phyloP scores from a whole-genome alignment of 2,797 vertebrate genomes.

The Notoglanidium macrostoma region DNA sequence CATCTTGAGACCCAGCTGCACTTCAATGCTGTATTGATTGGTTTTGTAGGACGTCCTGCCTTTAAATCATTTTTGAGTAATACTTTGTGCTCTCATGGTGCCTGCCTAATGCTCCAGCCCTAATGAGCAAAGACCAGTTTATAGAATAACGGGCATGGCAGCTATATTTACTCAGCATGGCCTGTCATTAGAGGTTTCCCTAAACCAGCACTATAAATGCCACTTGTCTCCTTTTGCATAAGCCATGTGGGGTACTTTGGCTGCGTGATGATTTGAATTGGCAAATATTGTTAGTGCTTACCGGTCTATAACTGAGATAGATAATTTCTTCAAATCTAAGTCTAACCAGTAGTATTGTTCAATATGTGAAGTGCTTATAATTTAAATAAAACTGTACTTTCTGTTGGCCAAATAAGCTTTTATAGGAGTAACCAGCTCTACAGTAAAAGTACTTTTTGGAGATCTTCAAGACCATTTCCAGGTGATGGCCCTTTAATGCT shows the following conservation, averaged over 20 bases:
- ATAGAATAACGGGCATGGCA: not conserved
- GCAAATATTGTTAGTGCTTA: not conserved
- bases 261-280: not conserved
- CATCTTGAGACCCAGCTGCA: slow-evolving; percentile 22
- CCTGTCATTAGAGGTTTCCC: slow-evolving; percentile 24
- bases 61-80: slow-evolving; percentile 37
- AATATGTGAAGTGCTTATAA: not conserved
- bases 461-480: not conserved
- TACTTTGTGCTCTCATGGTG: slow-evolving; percentile 32
- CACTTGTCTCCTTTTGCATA: slow-evolving; percentile 9
- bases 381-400: not conserved
- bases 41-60: slow-evolving; percentile 32
- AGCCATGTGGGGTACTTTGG: slow-evolving; percentile 7
- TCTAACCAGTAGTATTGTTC: not conserved
- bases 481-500: not conserved
- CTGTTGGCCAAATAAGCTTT: not conserved
- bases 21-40: slow-evolving; percentile 48
- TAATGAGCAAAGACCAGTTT: slow-evolving; percentile 11
- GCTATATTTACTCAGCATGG: slow-evolving; percentile 11
- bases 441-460: not conserved
- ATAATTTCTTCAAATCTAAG: too few species aligned
- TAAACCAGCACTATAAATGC: slow-evolving; percentile 2
- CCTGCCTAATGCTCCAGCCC: not conserved
- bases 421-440: not conserved
- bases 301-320: not conserved